Evolutionary conservation across 2,113 vertebrate species (phyloP), one percentile per base, ranked within the genome.

Genomic region (Epinephelus lanceolatus): DNA sequence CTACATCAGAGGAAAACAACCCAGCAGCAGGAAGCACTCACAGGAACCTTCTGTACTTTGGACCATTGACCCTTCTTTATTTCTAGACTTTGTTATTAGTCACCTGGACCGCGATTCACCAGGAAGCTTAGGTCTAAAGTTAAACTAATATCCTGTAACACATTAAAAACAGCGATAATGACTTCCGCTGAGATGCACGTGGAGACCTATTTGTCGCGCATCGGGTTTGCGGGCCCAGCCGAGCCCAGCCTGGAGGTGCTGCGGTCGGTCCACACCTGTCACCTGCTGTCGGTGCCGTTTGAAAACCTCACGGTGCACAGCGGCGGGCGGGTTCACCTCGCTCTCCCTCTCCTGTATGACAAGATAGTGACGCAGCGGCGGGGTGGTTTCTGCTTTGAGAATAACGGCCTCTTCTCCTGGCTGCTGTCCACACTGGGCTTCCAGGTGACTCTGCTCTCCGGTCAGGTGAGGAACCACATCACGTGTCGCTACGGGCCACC

Each of bases 311-410:
- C 93, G 53, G 72, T 94, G 7, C 96, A 97, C 85, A 95, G 90
- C 27, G 91, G 94, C 3, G 93, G 93, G 8, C 75, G 33, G 0
- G 89, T 96, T 3, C 15, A 18, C 0, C 75, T 95, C 1, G 83
- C 94, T 0, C 72, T 87, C 2, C 60, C 79, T 0, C 71, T 55
- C 3, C 45, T 96, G 0, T 97, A 95, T 25, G 83, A 94, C n/a
- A 96, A 96, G 85, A 94, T 96, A 1, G 95, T 96, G 5, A 63
- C 60, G 13, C 88, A 78, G 23, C 83, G 59, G 12, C 80, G 94
- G 6, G 95, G 94, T 0, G 96, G 96, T 0, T 94, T 96, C 84
- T 96, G 96, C 87, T 96, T 4, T 5, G 96, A 97, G 86, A 94
- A 85, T 17, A 96, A 96, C 37, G 83, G 92, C 0, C 92, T 97